These are phyloP conservation scores for Sphaerodactylus townsendi DNA, from an alignment of 2,113 vertebrate genomes.

Conservation along the genomic window DNA sequence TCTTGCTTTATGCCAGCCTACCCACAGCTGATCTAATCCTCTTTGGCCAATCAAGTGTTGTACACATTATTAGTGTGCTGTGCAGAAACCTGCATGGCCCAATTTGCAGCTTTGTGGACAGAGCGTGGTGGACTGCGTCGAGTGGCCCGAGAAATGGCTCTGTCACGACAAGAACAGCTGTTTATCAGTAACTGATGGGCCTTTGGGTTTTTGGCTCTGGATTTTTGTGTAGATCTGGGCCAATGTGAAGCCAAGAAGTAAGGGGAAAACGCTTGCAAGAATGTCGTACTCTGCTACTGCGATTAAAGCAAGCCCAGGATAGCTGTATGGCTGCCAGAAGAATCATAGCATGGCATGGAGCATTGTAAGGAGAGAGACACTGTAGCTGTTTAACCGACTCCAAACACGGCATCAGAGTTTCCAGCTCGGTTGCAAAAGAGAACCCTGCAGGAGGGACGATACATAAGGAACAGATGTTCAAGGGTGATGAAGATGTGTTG, in stretches of 20 bases:
- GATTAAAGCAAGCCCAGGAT: constrained; percentile 48
- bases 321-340: constrained; percentile 42
- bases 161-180: constrained; percentile 16
- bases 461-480: constrained; percentile 34
- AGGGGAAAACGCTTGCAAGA: constrained; percentile 52
- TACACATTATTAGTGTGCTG: too few relatives aligned
- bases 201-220: not conserved
- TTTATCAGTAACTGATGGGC: not conserved
- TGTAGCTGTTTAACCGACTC: constrained; percentile 1
- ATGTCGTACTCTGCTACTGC: constrained; percentile 47
- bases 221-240: constrained; percentile 45
- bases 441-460: constrained; percentile 30
- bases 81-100: too few relatives aligned
- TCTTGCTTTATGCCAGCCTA: too few relatives aligned
- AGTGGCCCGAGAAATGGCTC: not conserved
- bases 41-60: too few relatives aligned
- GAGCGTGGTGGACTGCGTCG: too few relatives aligned
- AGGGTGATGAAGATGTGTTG: constrained; percentile 6
- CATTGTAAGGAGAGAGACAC: constrained; percentile 1
- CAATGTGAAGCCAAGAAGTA: constrained; percentile 25
- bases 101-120: not conserved
- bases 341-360: constrained; percentile 11
- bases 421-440: constrained; percentile 34
- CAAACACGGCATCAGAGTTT: constrained; percentile 22
- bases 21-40: too few relatives aligned